Conservation (phyloP, 2,797 vertebrate genomes). For the Amphiprion clarkii region DNA sequence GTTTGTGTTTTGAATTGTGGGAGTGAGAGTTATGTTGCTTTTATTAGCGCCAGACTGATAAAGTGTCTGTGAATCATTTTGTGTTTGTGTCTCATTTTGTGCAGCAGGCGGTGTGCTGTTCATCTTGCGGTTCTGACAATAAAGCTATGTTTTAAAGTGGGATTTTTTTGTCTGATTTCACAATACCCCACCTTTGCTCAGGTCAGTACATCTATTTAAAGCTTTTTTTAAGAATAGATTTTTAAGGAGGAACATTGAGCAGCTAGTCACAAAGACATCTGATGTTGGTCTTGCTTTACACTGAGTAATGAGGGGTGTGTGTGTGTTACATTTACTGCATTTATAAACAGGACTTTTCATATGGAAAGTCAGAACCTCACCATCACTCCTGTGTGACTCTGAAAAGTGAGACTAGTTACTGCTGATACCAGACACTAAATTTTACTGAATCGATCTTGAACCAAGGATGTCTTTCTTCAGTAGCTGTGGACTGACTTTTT, state of each 20-base stretch:
- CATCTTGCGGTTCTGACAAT: neutral
- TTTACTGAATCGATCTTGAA: too few relatives aligned
- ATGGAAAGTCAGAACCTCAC: too few relatives aligned
- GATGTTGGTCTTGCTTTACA: neutral
- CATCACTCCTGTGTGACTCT: too few relatives aligned
- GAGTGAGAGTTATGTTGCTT: neutral
- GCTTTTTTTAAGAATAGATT: neutral
- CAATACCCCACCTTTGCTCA: neutral
- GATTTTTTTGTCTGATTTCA: neutral
- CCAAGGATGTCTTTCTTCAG: too few relatives aligned
- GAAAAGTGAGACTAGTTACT: too few relatives aligned
- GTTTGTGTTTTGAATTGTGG: neutral
- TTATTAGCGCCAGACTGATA: too few relatives aligned
- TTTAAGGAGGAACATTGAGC: neutral
- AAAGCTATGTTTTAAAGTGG: slow-evolving; percentile 11
- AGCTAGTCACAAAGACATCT: too few relatives aligned
- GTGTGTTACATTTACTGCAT: too few relatives aligned
- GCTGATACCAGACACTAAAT: too few relatives aligned
- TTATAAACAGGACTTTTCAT: too few relatives aligned
- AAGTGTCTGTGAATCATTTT: too few relatives aligned
- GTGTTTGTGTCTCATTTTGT: slow-evolving; percentile 7
- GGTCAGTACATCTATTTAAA: neutral
- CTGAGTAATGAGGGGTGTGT: neutral
- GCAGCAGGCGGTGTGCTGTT: neutral
- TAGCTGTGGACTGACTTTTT: too few relatives aligned